Conservation (phyloP, 2,888 invertebrate genomes). For the Aphodius granarius region DNA sequence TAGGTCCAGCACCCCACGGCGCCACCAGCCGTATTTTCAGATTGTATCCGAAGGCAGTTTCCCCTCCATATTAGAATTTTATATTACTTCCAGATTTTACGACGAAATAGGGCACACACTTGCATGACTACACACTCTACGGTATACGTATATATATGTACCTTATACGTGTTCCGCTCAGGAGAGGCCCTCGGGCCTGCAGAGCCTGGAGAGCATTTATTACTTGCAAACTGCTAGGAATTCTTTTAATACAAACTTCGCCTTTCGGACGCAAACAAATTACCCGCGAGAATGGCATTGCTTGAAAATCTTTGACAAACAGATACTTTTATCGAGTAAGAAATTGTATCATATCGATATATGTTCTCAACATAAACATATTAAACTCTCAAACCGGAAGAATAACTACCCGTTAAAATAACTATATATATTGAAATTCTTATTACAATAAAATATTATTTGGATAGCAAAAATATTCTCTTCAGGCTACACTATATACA, state of each 20-base stretch:
- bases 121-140: constrained; percentile 38
- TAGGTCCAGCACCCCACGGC: constrained; percentile 35
- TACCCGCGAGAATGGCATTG: not conserved
- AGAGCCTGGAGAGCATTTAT: constrained; percentile 35
- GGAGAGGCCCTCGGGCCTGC: not conserved
- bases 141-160: constrained; percentile 9
- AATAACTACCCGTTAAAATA: too few relatives aligned
- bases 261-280: not conserved
- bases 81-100: constrained; percentile 51
- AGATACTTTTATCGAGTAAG: not conserved
- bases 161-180: constrained; percentile 39
- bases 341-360: too few relatives aligned
- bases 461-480: too few relatives aligned
- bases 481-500: too few relatives aligned
- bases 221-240: constrained; percentile 28
- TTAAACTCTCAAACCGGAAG: too few relatives aligned
- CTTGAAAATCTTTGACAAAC: not conserved
- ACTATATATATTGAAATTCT: too few relatives aligned
- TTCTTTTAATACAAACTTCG: not conserved
- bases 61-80: constrained; percentile 49
- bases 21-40: constrained; percentile 46
- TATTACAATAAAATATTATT: too few relatives aligned
- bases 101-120: constrained; percentile 50
- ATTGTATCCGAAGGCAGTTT: constrained; percentile 51
- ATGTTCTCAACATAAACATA: too few relatives aligned